phyloP scores from a whole-genome alignment of 2,113 vertebrate species.

The Guaruba guarouba region DNA sequence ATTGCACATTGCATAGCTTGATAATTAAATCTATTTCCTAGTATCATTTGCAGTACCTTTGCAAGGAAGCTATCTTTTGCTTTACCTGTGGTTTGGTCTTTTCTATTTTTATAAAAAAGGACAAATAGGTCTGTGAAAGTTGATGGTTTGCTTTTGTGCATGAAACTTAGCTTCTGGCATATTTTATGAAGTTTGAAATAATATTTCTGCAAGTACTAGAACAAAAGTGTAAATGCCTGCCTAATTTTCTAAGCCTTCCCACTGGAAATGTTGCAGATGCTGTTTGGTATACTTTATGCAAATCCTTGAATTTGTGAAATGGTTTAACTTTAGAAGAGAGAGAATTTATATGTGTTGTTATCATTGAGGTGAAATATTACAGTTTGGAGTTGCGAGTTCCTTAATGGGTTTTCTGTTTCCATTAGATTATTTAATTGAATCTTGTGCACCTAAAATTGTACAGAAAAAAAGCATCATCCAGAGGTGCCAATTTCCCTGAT shows the following conservation, averaged over 20 bases:
- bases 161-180: background rate
- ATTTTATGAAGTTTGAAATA: background rate
- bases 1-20: background rate
- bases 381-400: background rate
- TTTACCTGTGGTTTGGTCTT: background rate
- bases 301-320: conserved; percentile 13
- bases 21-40: background rate
- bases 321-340: conserved; percentile 5
- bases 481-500: background rate
- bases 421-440: conserved; percentile 12
- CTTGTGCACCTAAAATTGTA: background rate
- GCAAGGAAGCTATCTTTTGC: background rate
- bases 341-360: background rate
- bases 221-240: background rate
- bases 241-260: conserved; percentile 23
- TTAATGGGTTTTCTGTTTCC: conserved; percentile 39
- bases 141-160: background rate
- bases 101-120: background rate
- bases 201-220: background rate
- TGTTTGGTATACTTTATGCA: background rate
- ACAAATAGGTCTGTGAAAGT: background rate
- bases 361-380: background rate
- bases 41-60: background rate
- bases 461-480: background rate
- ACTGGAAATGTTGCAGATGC: background rate